phyloP scores from a whole-genome alignment of 2,888 invertebrate species.

The Xylota segnis region DNA sequence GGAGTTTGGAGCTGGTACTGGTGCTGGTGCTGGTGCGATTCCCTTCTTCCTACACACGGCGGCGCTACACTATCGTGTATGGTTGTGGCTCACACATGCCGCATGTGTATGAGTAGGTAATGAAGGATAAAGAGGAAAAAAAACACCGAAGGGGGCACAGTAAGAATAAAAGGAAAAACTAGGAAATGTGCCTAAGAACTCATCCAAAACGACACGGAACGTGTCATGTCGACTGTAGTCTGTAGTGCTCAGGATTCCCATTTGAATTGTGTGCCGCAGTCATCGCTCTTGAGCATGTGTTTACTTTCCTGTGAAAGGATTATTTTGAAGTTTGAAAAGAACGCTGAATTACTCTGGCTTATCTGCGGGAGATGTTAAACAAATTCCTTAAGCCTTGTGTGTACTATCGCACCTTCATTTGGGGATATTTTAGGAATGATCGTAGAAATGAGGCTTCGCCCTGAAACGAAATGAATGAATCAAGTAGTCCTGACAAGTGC shows the following conservation, averaged over 20 bases:
- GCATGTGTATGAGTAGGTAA: constrained; percentile 27
- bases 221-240: constrained; percentile 58
- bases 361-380: too few species aligned
- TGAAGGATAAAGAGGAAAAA: constrained; percentile 18
- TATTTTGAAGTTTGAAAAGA: constrained; percentile 1
- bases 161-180: constrained; percentile 49
- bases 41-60: constrained; percentile 55
- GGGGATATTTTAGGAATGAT: too few species aligned
- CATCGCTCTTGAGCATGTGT: constrained; percentile 48
- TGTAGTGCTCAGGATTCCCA: constrained; percentile 43
- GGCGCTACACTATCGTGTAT: constrained; percentile 44
- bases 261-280: constrained; percentile 51
- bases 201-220: constrained; percentile 56
- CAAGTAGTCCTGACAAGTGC: too few species aligned
- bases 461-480: too few species aligned
- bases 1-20: constrained; percentile 12
- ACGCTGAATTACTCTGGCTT: too few species aligned
- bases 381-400: too few species aligned
- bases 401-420: too few species aligned
- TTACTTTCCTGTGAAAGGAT: constrained; percentile 34
- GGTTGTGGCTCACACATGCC: constrained; percentile 38
- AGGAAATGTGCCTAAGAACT: constrained; percentile 70
- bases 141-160: neutral
- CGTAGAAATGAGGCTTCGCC: too few species aligned
- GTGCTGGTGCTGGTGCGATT: constrained; percentile 34